phyloP scores from a whole-genome alignment of 2,113 vertebrate species.

The Onychostoma macrolepis region DNA sequence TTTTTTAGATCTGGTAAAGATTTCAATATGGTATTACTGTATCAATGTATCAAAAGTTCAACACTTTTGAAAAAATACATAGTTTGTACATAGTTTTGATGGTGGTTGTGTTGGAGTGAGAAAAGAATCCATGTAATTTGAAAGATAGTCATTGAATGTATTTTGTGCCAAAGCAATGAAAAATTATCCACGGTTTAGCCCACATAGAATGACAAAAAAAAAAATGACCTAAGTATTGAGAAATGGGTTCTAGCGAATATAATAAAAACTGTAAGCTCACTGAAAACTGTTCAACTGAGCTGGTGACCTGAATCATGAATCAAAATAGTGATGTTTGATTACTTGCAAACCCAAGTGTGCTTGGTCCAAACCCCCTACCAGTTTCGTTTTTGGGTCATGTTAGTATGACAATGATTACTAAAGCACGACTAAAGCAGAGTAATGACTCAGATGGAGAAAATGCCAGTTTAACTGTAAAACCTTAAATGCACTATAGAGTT shows the following conservation, averaged over 20 bases:
- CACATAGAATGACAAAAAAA: too few species aligned
- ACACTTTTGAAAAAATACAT: too few species aligned
- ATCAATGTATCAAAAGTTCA: too few species aligned
- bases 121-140: too few species aligned
- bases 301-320: not conserved
- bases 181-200: too few species aligned
- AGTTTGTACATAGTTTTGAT: too few species aligned
- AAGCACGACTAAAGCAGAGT: not conserved
- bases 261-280: not conserved
- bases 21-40: too few species aligned
- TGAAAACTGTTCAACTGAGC: not conserved
- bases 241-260: not conserved
- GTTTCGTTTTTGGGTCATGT: not conserved
- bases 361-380: not conserved
- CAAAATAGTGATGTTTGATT: not conserved
- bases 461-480: not conserved
- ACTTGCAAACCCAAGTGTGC: not conserved
- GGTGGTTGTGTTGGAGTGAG: too few species aligned
- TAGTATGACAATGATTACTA: not conserved
- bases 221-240: too few species aligned
- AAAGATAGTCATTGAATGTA: too few species aligned
- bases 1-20: too few species aligned
- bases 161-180: too few species aligned
- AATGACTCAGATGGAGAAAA: not conserved
- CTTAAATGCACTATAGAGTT: not conserved